phyloP scores from a whole-genome alignment of 2,113 vertebrate genomes.

The Neodon shergylaensis region DNA sequence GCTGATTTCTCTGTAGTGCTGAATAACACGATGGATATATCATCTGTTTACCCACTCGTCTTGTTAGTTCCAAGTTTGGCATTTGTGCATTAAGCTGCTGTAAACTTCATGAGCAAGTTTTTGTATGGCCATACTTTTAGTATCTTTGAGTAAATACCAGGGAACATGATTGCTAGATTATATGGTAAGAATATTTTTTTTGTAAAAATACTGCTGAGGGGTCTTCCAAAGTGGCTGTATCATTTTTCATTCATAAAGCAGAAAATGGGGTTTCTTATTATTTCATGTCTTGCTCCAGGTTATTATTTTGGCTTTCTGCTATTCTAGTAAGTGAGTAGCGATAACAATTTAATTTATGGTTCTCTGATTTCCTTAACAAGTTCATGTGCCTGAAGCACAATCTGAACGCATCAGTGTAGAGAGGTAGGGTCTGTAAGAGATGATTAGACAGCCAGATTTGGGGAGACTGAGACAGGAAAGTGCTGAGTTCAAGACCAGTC shows the following conservation, averaged over 20 bases:
- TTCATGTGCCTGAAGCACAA: not conserved
- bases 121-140: slow-evolving; percentile 1
- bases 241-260: not conserved
- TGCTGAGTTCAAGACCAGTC: not conserved
- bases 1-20: not conserved
- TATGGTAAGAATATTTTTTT: slow-evolving; percentile 4
- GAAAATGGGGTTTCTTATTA: not conserved
- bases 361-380: not conserved
- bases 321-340: not conserved
- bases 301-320: slow-evolving; percentile 13
- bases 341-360: slow-evolving; percentile 5
- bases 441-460: not conserved
- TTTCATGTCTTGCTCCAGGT: not conserved
- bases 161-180: not conserved
- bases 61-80: slow-evolving; percentile 29
- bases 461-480: not conserved
- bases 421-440: not conserved
- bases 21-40: not conserved
- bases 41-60: not conserved
- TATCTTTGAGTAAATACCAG: not conserved
- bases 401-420: not conserved
- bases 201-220: slow-evolving; percentile 11
- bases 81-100: slow-evolving; percentile 9
- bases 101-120: not conserved
- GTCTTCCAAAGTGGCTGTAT: not conserved